These are phyloP conservation scores for Drosophila aldrichi DNA, from an alignment of 2,888 invertebrate species.

Conservation along the genomic window DNA sequence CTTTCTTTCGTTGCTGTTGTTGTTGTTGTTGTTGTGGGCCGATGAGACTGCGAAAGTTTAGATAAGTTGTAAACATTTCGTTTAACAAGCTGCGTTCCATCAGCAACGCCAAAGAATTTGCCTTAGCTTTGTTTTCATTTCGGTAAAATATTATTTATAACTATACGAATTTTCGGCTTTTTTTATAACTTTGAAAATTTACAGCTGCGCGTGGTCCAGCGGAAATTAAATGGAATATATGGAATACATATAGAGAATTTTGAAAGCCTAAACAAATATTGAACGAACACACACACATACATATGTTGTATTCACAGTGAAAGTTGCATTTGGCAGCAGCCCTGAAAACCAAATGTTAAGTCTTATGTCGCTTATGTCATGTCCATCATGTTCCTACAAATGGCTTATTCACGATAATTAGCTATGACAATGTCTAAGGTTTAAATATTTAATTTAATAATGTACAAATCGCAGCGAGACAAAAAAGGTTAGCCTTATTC, in stretches of 20 bases:
- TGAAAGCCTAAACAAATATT: slow-evolving; percentile 33
- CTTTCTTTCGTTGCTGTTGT: no score
- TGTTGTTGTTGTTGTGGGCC: slow-evolving; percentile 1
- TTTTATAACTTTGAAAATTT: slow-evolving; percentile 44
- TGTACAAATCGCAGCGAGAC: slow-evolving; percentile 31
- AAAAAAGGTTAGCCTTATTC: slow-evolving; percentile 27
- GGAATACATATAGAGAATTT: slow-evolving; percentile 2
- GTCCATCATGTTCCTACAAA: slow-evolving; percentile 19
- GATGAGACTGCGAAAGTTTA: slow-evolving; percentile 28
- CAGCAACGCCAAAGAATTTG: slow-evolving; percentile 29
- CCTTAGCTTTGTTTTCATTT: slow-evolving; percentile 40
- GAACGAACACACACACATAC: background rate
- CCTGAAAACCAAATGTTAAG: slow-evolving; percentile 1
- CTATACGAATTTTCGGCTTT: slow-evolving; percentile 2
- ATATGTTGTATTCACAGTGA: slow-evolving; percentile 33
- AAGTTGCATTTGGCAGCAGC: slow-evolving; percentile 49
- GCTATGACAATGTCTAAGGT: slow-evolving; percentile 28
- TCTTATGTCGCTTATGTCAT: slow-evolving; percentile 56
- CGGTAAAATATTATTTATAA: slow-evolving; percentile 29
- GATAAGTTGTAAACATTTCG: slow-evolving; percentile 39
- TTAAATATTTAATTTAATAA: slow-evolving; percentile 46
- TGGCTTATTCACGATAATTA: slow-evolving; percentile 27
- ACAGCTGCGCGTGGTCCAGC: slow-evolving; percentile 50
- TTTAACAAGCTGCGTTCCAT: slow-evolving; percentile 50
- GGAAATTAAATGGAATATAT: slow-evolving; percentile 43